phyloP scores from a whole-genome alignment of 2,888 invertebrate species.

The Melanotus villosus region DNA sequence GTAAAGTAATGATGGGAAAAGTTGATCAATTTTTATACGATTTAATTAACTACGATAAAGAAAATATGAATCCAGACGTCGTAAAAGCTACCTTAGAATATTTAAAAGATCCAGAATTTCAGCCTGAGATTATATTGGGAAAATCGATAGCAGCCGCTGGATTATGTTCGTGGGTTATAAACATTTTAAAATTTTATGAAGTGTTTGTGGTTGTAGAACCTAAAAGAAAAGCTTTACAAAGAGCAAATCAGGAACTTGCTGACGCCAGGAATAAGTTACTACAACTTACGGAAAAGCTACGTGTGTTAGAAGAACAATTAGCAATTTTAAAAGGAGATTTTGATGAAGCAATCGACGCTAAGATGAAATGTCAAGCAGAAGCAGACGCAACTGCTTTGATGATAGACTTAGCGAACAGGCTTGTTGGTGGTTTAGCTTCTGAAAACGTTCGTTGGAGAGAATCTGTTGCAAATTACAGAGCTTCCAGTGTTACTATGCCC shows the following conservation, averaged over 20 bases:
- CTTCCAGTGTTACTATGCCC: slow-evolving; percentile 83
- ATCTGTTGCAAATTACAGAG: slow-evolving; percentile 73
- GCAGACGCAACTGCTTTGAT: slow-evolving; percentile 91
- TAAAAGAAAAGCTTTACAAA: slow-evolving; percentile 86
- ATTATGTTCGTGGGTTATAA: slow-evolving; percentile 94
- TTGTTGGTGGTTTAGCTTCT: slow-evolving; percentile 93
- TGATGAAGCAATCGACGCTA: slow-evolving; percentile 88
- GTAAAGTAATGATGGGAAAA: slow-evolving; percentile 92
- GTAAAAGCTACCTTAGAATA: slow-evolving; percentile 83
- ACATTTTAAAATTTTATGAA: slow-evolving; percentile 90
- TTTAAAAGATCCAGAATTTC: slow-evolving; percentile 83
- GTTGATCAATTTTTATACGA: slow-evolving; percentile 89
- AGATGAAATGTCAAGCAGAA: slow-evolving; percentile 92
- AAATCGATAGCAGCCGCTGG: slow-evolving; percentile 95
- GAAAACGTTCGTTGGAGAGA: slow-evolving; percentile 90
- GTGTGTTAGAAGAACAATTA: slow-evolving; percentile 85
- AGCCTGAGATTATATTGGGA: slow-evolving; percentile 83
- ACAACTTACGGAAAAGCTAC: slow-evolving; percentile 81
- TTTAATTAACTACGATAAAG: slow-evolving; percentile 91
- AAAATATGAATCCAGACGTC: slow-evolving; percentile 90
- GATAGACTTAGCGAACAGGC: slow-evolving; percentile 91
- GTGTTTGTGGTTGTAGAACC: slow-evolving; percentile 95
- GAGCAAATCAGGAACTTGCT: slow-evolving; percentile 87
- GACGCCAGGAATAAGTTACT: slow-evolving; percentile 86
- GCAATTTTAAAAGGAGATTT: slow-evolving; percentile 84